These are phyloP conservation scores for Hypocryptadius cinnamomeus DNA, from an alignment of 2,113 vertebrate species.

Conservation along the genomic window DNA sequence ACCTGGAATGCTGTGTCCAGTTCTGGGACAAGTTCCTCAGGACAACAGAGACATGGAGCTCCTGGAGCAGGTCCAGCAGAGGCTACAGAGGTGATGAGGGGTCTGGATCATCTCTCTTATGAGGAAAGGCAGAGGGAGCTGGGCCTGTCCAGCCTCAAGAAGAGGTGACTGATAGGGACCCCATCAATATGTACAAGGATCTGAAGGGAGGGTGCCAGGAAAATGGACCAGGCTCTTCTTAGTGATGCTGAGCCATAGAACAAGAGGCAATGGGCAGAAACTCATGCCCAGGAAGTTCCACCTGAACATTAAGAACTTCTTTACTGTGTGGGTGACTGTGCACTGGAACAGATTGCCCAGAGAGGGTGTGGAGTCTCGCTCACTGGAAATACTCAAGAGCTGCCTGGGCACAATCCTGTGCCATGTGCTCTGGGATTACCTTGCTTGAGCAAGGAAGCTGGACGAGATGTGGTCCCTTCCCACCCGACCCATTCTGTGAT, in stretches of 20 bases:
- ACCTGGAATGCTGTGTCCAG: not conserved
- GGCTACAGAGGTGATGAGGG: not conserved
- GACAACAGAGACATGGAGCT: not conserved
- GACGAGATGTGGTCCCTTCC: not conserved
- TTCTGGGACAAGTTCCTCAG: not conserved
- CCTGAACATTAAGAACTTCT: not conserved
- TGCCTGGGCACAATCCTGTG: not conserved
- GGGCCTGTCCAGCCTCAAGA: not conserved
- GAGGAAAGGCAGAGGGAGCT: not conserved
- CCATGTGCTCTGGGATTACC: not conserved
- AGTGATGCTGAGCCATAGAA: not conserved
- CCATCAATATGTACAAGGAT: not conserved
- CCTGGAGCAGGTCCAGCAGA: not conserved
- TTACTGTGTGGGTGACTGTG: rapidly evolving
- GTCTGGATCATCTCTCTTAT: not conserved
- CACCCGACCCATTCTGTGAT: not conserved
- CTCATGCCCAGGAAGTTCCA: not conserved
- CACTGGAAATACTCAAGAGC: not conserved
- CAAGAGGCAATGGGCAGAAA: not conserved
- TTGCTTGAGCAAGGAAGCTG: not conserved
- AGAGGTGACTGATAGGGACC: not conserved
- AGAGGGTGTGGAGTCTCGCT: not conserved
- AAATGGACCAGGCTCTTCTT: not conserved
- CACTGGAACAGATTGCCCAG: not conserved
- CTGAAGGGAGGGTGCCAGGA: not conserved